These are phyloP conservation scores for Cacoxenus indagator DNA, from an alignment of 2,888 invertebrate species.

Conservation along the genomic window DNA sequence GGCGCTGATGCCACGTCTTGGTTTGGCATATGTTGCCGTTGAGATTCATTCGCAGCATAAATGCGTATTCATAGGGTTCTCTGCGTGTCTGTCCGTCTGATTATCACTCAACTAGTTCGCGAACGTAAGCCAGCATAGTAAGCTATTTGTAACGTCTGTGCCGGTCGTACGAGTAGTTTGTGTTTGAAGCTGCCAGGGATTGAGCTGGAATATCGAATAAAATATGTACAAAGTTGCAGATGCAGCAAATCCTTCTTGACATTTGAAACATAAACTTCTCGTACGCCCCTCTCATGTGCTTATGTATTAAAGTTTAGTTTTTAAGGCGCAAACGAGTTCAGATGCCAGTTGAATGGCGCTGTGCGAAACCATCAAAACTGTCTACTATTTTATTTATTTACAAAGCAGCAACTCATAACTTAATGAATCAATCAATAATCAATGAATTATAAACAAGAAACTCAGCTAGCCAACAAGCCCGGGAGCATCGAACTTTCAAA, in stretches of 20 bases:
- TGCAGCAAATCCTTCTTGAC: neutral
- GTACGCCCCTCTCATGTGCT: neutral
- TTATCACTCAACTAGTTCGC: neutral
- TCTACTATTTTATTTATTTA: neutral
- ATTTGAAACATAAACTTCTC: neutral
- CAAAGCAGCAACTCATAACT: neutral
- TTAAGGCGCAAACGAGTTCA: neutral
- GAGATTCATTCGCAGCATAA: neutral
- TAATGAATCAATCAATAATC: neutral
- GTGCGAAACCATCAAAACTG: neutral
- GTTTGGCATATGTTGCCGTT: neutral
- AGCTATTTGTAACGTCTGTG: too few species aligned
- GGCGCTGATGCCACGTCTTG: slow-evolving; percentile 35
- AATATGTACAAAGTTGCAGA: neutral
- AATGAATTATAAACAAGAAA: neutral
- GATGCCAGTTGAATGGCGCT: neutral
- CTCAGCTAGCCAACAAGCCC: neutral
- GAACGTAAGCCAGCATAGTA: neutral
- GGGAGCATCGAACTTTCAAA: neutral
- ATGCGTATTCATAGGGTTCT: neutral
- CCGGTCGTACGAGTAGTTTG: too few species aligned
- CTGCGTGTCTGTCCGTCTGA: neutral
- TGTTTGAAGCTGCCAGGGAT: too few species aligned
- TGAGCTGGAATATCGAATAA: neutral
- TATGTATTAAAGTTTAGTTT: neutral